Evolutionary conservation across 1,140 invertebrate genomes (phyloP), one percentile per base, ranked within the genome.

Genomic region (Choristoneura fumiferana): DNA sequence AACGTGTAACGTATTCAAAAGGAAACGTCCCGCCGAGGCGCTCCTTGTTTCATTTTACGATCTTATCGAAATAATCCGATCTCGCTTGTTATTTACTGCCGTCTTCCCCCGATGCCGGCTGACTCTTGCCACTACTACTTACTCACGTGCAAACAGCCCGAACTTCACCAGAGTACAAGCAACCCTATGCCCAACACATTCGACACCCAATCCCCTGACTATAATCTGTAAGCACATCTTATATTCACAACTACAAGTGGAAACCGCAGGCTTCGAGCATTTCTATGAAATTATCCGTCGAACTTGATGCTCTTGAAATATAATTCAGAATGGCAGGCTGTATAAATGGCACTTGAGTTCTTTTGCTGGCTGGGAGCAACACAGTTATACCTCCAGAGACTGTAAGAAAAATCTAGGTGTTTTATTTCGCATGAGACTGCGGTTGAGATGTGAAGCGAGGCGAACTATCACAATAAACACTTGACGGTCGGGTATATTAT

Each of bases 21-120:
- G 78, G 77, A 80, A 81, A 82, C 72, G 76, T 81, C 78, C 79
- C 73, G 67, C 67, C 63, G 75, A 75, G 73, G 68, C 78, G 64
- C 69, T 74, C 72, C 76, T 84, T 89, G 80, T 84, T 89, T 87
- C 84, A 82, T 86, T 84, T 84, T 86, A 89, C 78, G 84, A 86
- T 84, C 81, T 89, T 87, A 87, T 89, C 86, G 83, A 87, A 85
- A 89, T 89, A 87, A 87, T 89, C 81, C 81, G 81, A 87, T 87
- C 86, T 83, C 69, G 64, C 71, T 80, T 80, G 80, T 87, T 89
- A 87, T 87, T 87, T 89, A 87, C 86, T 86, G 70, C 81, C 74
- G 69, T 71, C 73, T 80, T 80, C 76, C 76, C 75, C 76, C 78
- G 71, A 79, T 80, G 83, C 69, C 61, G 55, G 69, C 71, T 73